Percentiles rank a stretch among this genome's conserved stretches.
These are phyloP conservation scores for Arion vulgaris DNA, from an alignment of 1,140 invertebrate genomes.

Conservation along the genomic window DNA sequence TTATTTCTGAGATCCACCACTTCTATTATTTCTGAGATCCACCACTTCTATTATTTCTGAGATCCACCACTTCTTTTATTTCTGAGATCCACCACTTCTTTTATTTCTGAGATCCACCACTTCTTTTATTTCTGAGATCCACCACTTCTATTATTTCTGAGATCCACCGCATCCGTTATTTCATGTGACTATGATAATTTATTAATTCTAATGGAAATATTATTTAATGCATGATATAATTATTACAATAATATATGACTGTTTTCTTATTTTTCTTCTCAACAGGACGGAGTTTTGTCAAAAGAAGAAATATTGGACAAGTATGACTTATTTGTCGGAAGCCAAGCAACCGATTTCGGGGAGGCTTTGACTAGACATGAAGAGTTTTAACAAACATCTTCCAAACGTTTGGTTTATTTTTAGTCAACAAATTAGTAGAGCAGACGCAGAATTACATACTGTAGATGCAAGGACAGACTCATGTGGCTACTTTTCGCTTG, in stretches of 20 bases:
- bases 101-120: too few species aligned
- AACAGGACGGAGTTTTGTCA: slow-evolving; percentile 88
- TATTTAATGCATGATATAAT: background rate
- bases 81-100: too few species aligned
- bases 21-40: too few species aligned
- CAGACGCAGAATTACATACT: background rate
- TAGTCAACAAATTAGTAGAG: slow-evolving; percentile 5
- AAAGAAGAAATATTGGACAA: slow-evolving; percentile 94
- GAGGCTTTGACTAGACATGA: slow-evolving; percentile 95
- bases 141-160: background rate
- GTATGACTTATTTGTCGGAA: slow-evolving; percentile 98
- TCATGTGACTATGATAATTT: too few species aligned
- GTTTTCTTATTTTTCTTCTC: background rate
- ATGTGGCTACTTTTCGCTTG: background rate
- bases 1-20: too few species aligned
- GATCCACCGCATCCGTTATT: too few species aligned
- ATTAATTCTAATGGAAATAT: too few species aligned
- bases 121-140: too few species aligned
- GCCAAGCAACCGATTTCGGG: slow-evolving; percentile 98
- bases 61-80: too few species aligned
- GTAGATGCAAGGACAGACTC: background rate
- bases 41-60: too few species aligned
- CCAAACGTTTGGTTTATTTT: background rate
- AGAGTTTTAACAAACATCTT: slow-evolving; percentile 66
- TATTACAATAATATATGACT: background rate